Conservation (phyloP, 2,113 vertebrate genomes). For the Prolemur simus region DNA sequence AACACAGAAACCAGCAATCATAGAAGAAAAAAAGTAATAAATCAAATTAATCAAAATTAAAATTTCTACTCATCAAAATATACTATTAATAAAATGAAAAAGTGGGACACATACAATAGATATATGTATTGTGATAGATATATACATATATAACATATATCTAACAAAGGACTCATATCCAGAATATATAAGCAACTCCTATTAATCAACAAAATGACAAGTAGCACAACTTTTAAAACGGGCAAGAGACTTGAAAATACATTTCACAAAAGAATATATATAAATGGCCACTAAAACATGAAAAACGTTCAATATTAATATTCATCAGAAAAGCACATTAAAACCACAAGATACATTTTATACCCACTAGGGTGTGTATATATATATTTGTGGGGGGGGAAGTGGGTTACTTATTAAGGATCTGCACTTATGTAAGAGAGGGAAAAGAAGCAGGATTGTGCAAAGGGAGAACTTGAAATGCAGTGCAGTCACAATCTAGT, state of each 20-base stretch:
- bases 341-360: not conserved
- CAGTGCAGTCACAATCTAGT: not conserved
- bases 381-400: not conserved
- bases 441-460: not conserved
- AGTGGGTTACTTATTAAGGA: not conserved
- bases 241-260: not conserved
- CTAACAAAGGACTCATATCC: not conserved
- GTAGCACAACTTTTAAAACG: not conserved
- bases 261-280: not conserved
- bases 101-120: not conserved
- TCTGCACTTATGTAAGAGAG: not conserved
- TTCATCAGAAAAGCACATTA: slow-evolving; percentile 11
- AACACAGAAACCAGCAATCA: not conserved
- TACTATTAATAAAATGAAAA: not conserved
- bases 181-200: not conserved
- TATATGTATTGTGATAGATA: no score
- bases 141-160: not conserved
- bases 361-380: not conserved
- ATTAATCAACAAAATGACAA: not conserved
- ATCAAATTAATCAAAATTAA: not conserved
- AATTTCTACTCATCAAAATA: not conserved
- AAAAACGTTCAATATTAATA: not conserved
- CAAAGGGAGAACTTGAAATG: not conserved
- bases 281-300: not conserved
- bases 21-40: not conserved